Conservation (phyloP, 2,797 vertebrate genomes). For the Lateolabrax maculatus region DNA sequence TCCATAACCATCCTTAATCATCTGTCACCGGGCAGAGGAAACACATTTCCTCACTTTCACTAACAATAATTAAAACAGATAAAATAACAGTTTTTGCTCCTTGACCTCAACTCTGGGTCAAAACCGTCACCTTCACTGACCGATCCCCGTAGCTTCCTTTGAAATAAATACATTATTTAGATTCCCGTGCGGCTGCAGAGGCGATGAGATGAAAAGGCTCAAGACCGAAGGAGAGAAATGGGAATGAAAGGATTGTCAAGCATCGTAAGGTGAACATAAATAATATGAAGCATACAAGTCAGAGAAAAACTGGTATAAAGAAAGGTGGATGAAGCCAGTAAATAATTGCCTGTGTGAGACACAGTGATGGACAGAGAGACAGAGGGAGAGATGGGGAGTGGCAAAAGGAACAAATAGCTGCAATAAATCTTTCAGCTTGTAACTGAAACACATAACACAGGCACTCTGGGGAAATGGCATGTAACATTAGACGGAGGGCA, state of each 20-base stretch:
- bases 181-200: slow-evolving; percentile 8
- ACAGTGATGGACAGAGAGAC: slow-evolving; percentile 33
- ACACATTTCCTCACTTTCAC: not conserved
- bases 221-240: not conserved
- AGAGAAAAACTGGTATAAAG: not conserved
- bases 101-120: slow-evolving; percentile 1
- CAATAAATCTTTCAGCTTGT: slow-evolving; percentile 65
- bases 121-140: not conserved
- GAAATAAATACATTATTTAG: slow-evolving; percentile 44
- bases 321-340: not conserved
- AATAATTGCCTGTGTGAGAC: slow-evolving; percentile 18
- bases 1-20: slow-evolving; percentile 1
- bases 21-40: not conserved
- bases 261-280: not conserved
- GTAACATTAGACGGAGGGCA: slow-evolving; percentile 6
- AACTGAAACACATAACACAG: slow-evolving; percentile 36
- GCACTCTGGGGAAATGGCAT: slow-evolving; percentile 33
- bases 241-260: not conserved
- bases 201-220: slow-evolving; percentile 24
- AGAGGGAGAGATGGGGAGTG: not conserved
- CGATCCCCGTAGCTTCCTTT: not conserved
- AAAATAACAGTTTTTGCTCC: not conserved
- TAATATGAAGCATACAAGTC: not conserved
- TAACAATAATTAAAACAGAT: slow-evolving; percentile 3
- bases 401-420: slow-evolving; percentile 52